These are phyloP conservation scores for Ictidomys tridecemlineatus DNA, from an alignment of 2,113 vertebrate species.

Conservation along the genomic window DNA sequence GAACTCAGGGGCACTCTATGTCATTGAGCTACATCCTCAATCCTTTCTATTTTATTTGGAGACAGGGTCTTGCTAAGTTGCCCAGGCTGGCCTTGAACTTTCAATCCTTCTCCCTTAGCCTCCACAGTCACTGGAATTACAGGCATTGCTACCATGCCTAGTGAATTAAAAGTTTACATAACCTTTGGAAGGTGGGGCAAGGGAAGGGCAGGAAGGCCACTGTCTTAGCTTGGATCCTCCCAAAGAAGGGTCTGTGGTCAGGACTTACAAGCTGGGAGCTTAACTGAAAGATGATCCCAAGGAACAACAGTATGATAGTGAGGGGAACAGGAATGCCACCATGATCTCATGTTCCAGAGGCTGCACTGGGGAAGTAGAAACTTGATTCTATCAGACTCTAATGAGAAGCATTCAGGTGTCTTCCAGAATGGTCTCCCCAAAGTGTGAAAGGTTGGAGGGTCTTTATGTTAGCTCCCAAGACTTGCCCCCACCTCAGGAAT, in stretches of 20 bases:
- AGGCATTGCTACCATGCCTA: too few species aligned
- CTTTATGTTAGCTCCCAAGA: neutral
- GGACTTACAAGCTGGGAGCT: neutral
- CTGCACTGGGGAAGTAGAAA: neutral
- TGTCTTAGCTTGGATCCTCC: neutral
- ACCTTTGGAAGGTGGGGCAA: neutral
- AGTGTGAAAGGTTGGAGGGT: neutral
- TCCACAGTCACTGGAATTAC: too few species aligned
- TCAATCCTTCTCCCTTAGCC: too few species aligned
- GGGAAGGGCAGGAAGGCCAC: neutral
- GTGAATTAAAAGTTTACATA: neutral
- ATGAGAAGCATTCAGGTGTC: neutral
- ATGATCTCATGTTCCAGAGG: fast-evolving
- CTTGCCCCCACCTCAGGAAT: neutral
- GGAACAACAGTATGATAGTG: neutral
- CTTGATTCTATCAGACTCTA: neutral
- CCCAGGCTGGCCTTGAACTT: too few species aligned
- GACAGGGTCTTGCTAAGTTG: too few species aligned
- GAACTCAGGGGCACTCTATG: too few species aligned
- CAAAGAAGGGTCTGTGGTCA: neutral
- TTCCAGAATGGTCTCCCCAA: neutral
- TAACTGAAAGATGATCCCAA: neutral
- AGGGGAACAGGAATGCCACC: neutral
- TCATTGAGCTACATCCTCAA: too few species aligned
- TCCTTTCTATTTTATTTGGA: too few species aligned